A percentile compares a stretch with the other conserved stretches of the same genome.
phyloP scores from a whole-genome alignment of 2,113 vertebrate species.

The Odontophorus gujanensis region DNA sequence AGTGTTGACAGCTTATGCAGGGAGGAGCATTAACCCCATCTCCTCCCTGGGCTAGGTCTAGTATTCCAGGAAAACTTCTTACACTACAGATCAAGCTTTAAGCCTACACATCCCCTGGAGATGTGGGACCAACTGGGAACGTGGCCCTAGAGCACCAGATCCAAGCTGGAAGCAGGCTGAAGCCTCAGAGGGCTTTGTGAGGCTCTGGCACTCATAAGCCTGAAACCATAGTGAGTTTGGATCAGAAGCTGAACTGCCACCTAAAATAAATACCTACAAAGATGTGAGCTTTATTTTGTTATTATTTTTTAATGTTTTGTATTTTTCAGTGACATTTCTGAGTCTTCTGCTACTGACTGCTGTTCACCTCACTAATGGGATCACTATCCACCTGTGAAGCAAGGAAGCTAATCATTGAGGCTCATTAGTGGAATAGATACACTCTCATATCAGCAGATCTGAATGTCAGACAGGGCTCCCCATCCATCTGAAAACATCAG shows the following conservation, averaged over 20 bases:
- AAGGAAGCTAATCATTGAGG: neutral
- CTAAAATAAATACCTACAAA: neutral
- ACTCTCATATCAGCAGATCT: neutral
- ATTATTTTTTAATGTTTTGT: neutral
- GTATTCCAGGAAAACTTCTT: neutral
- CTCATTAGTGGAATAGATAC: neutral
- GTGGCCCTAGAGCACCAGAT: neutral
- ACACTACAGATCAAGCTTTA: neutral
- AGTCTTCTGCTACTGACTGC: neutral
- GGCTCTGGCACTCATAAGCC: neutral
- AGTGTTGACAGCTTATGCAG: conserved; percentile 22
- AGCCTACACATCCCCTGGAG: neutral
- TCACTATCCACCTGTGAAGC: neutral
- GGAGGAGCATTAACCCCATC: conserved; percentile 47
- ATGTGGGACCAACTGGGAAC: neutral
- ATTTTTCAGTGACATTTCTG: neutral
- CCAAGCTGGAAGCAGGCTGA: neutral
- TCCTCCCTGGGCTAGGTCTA: neutral
- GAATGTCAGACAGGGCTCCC: neutral
- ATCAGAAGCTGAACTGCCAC: neutral
- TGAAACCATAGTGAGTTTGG: neutral
- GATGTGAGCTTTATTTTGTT: neutral
- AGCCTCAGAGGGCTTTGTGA: neutral
- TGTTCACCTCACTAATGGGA: neutral
- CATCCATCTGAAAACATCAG: neutral